These are phyloP conservation scores for Luidia sarsii DNA, from an alignment of 53 echinoderm and acorn worm species.

Conservation along the genomic window DNA sequence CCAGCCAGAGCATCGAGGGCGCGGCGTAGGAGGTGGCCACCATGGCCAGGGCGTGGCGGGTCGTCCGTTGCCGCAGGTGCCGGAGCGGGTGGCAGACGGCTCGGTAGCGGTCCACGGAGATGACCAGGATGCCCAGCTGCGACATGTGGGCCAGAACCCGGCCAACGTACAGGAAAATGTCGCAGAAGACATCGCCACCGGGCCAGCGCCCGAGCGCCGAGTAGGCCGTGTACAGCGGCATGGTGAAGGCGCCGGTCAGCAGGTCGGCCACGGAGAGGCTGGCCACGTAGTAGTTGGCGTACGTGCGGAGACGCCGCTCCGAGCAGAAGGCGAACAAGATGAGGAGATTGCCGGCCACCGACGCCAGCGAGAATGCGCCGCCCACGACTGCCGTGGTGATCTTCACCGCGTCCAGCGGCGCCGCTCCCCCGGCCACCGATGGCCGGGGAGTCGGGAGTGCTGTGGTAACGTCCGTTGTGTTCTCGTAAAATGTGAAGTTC, in stretches of 20 bases:
- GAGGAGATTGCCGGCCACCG: slow-evolving; percentile 53
- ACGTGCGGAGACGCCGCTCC: slow-evolving; percentile 42
- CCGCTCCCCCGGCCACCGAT: neutral
- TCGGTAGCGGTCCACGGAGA: slow-evolving; percentile 60
- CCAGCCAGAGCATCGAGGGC: slow-evolving; percentile 60
- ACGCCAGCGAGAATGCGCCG: slow-evolving; percentile 4
- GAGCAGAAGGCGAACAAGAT: slow-evolving; percentile 39
- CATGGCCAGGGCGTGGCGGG: slow-evolving; percentile 50
- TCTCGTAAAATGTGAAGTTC: too few relatives aligned
- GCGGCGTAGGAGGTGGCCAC: slow-evolving; percentile 54
- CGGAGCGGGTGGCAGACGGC: slow-evolving; percentile 58
- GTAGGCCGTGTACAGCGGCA: slow-evolving; percentile 60
- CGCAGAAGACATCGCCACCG: slow-evolving; percentile 33
- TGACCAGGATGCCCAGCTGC: slow-evolving; percentile 29
- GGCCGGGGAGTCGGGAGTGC: too few relatives aligned
- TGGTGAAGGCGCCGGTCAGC: slow-evolving; percentile 32
- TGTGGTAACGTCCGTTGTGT: too few relatives aligned
- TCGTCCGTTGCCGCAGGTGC: slow-evolving; percentile 50
- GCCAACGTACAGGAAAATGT: slow-evolving; percentile 38
- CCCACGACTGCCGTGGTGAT: slow-evolving; percentile 30
- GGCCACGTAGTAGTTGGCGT: slow-evolving; percentile 63
- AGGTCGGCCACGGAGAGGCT: slow-evolving; percentile 56
- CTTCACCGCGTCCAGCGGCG: neutral
- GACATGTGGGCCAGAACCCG: slow-evolving; percentile 51
- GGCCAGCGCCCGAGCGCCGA: slow-evolving; percentile 55